phyloP scores from a whole-genome alignment of 2,113 vertebrate species.

The Illadopsis cleaveri region DNA sequence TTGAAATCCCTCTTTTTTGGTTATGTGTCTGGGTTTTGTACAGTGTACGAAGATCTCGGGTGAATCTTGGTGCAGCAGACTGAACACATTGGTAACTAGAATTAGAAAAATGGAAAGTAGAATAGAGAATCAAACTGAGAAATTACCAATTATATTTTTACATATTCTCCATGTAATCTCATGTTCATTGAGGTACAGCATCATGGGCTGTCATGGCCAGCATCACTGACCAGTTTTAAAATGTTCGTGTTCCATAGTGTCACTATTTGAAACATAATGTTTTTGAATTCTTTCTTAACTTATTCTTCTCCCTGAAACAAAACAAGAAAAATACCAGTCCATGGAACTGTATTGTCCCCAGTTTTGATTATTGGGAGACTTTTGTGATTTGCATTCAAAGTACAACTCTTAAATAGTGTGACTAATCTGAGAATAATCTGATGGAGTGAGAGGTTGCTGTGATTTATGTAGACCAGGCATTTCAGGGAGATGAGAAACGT shows the following conservation, averaged over 20 bases:
- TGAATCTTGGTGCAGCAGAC: not conserved
- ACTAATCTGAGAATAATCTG: not conserved
- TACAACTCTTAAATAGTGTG: not conserved
- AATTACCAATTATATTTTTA: not conserved
- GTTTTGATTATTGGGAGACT: not conserved
- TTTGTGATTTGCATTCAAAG: not conserved
- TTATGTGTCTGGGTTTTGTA: not conserved
- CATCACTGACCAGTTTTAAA: not conserved
- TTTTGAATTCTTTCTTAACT: not conserved
- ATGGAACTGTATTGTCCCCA: not conserved
- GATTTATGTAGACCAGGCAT: not conserved
- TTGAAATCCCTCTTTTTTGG: not conserved
- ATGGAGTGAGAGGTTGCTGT: not conserved
- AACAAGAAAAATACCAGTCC: not conserved
- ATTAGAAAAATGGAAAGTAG: not conserved
- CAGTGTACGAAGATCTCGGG: accelerated
- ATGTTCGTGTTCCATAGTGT: not conserved
- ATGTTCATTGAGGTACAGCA: not conserved
- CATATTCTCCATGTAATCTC: not conserved
- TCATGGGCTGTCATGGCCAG: not conserved
- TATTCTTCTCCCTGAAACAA: not conserved
- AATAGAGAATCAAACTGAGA: not conserved
- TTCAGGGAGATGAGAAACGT: not conserved
- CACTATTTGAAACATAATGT: not conserved
- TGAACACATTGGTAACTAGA: not conserved